These are phyloP conservation scores for Spinibarbus caldwelli DNA, from an alignment of 2,797 vertebrate genomes.

Conservation along the genomic window DNA sequence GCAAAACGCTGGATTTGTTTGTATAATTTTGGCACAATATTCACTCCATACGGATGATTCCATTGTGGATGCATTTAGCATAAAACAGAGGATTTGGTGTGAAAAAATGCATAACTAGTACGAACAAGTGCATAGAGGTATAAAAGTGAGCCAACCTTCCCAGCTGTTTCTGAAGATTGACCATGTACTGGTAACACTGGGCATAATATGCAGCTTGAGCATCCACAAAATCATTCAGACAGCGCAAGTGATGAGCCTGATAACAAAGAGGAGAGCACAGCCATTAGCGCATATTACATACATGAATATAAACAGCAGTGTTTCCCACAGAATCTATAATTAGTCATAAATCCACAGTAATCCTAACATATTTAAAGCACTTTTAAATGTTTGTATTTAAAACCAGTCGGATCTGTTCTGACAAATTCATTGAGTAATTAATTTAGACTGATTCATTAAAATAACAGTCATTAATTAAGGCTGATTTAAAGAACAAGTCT, in stretches of 20 bases:
- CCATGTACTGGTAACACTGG: conserved; percentile 91
- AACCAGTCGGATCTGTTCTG: not conserved
- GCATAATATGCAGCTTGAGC: conserved; percentile 92
- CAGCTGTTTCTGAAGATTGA: conserved; percentile 92
- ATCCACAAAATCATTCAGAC: conserved; percentile 93
- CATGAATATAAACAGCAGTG: not conserved
- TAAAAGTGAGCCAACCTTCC: conserved; percentile 80
- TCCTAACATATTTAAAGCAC: not conserved
- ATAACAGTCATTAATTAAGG: not conserved
- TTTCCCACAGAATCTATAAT: not conserved
- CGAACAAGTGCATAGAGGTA: not conserved
- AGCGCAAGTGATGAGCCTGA: conserved; percentile 91
- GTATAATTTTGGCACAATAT: too few species aligned
- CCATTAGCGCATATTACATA: not conserved
- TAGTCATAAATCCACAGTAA: not conserved
- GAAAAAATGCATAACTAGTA: not conserved
- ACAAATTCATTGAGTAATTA: not conserved
- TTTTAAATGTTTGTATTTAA: not conserved
- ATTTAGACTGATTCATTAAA: not conserved
- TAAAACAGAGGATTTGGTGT: conserved; percentile 26
- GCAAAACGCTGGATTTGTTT: too few species aligned
- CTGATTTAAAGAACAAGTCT: not conserved
- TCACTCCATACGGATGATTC: too few species aligned
- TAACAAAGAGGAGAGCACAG: not conserved
- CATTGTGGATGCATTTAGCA: not conserved